These are phyloP conservation scores for Acronicta alni DNA, from an alignment of 2,888 invertebrate species.

Conservation along the genomic window DNA sequence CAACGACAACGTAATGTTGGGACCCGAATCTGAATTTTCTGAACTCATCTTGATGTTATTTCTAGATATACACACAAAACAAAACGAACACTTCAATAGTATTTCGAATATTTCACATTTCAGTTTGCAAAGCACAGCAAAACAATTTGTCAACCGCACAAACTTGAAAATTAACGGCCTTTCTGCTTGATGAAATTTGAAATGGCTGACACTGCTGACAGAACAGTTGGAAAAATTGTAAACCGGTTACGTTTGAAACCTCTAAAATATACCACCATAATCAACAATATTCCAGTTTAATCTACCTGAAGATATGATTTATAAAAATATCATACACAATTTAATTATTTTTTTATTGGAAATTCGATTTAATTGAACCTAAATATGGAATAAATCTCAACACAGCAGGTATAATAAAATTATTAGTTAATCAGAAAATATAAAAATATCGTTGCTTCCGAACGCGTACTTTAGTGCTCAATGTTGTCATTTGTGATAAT, in stretches of 20 bases:
- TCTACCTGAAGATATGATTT: too few species aligned
- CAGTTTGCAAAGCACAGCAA: constrained; percentile 39
- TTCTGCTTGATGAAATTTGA: constrained; percentile 21
- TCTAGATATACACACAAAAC: constrained; percentile 41
- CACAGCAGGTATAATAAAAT: too few species aligned
- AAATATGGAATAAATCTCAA: too few species aligned
- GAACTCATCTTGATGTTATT: constrained; percentile 76
- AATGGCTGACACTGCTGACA: too few species aligned
- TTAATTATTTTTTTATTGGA: too few species aligned
- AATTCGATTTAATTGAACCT: too few species aligned
- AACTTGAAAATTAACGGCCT: constrained; percentile 65
- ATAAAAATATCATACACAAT: too few species aligned
- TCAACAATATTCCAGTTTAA: too few species aligned
- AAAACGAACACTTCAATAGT: constrained; percentile 24
- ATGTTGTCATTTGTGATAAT: neutral
- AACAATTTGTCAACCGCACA: constrained; percentile 39
- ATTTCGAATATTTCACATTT: constrained; percentile 52
- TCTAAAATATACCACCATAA: neutral
- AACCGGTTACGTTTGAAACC: constrained; percentile 38
- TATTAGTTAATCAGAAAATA: too few species aligned
- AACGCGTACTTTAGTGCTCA: neutral
- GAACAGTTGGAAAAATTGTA: constrained; percentile 28
- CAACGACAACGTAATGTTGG: constrained; percentile 87
- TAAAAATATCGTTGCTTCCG: constrained; percentile 1
- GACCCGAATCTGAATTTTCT: constrained; percentile 79